Evolutionary conservation across 2,888 invertebrate species (phyloP), one percentile per base, ranked within the genome.

Genomic region (Graphium colonna): DNA sequence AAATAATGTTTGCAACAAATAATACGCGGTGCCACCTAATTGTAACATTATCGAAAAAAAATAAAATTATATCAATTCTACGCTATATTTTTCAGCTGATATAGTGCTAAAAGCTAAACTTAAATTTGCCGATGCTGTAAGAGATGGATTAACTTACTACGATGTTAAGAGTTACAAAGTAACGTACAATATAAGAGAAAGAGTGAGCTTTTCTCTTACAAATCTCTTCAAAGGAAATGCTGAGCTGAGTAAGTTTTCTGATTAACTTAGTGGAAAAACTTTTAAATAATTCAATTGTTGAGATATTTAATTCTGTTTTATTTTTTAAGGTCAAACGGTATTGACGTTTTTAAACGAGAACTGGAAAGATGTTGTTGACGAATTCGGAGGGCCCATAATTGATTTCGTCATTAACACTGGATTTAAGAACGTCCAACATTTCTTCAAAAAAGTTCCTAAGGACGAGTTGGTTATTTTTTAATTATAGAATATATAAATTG

Each of bases 201-300:
- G 48, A 61, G 73, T 82, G 1, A 63, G 62, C 0, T 84, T 82
- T 52, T 48, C 56, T 1, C 60, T 82, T 2, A 77, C 79, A 0
- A 82, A 85, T 57, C 68, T 85, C 18, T 82, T 84, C 54, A 62
- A 79, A 62, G 84, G 82, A 56, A 83, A 71, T 50, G 70, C 79
- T n/a, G 67, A 75, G 62, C 52, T 84, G 8, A 79, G 83, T 84
- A 64, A 79, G 83, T 77, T 9, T n/a, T 36, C 18, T 42, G 8
- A 16, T 33, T 40, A 40, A 26, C n/a, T n/a, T n/a, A n/a, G n/a
- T n/a, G n/a, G n/a, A n/a, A n/a, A n/a, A n/a, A n/a, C n/a, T n/a
- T n/a, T n/a, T n/a, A n/a, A n/a, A n/a, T n/a, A n/a, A n/a, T n/a
- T n/a, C n/a, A n/a, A n/a, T n/a, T n/a, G n/a, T n/a, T n/a, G n/a